Evolutionary conservation across 2,797 vertebrate species (phyloP), one percentile per base, ranked within the genome.

Genomic region (Chloroceryle amazona): DNA sequence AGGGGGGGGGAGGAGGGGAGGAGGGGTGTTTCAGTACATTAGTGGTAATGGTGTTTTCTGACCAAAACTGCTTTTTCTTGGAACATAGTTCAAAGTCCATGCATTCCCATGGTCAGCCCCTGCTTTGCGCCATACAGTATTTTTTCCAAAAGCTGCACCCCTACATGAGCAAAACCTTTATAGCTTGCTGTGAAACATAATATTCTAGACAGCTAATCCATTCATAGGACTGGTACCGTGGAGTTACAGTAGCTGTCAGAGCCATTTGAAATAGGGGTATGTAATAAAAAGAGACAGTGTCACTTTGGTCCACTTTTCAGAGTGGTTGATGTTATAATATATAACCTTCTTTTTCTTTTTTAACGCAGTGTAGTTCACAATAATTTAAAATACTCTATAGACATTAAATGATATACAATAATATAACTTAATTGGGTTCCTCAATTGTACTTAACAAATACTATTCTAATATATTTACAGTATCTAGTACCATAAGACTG

Each of bases 361-460:
- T 80, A 96, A 96, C 3, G 90, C 98, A 98, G 98, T 98, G 98
- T 98, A 96, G 95, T 96, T 98, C 83, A 89, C 96, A 98, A 98
- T 98, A 98, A 98, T 97, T 98, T 98, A 98, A 98, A 97, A 97
- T 98, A 98, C 93, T 98, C 90, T 96, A 98, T 98, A 98, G 97
- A 98, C 97, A 97, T 98, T 97, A 71, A 91, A 98, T 37, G 88
- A 96, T 98, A 98, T 98, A 98, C 97, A 98, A 98, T 97, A 98
- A 97, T 96, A 98, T 98, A 98, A 98, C 98, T 98, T 98, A 98
- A 97, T 97, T 96, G 97, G 97, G 95, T 95, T 94, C 96, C 96
- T 95, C 92, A 94, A 35, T 54, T 95, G 95, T 96, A 95, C 90
- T 96, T 88, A 96, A 97, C 94, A 96, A 97, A 93, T 93, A 95